Evolutionary conservation across 64 coral and sea anemone species (phyloP).

Genomic region (Hydrozoanthus tunicans): DNA sequence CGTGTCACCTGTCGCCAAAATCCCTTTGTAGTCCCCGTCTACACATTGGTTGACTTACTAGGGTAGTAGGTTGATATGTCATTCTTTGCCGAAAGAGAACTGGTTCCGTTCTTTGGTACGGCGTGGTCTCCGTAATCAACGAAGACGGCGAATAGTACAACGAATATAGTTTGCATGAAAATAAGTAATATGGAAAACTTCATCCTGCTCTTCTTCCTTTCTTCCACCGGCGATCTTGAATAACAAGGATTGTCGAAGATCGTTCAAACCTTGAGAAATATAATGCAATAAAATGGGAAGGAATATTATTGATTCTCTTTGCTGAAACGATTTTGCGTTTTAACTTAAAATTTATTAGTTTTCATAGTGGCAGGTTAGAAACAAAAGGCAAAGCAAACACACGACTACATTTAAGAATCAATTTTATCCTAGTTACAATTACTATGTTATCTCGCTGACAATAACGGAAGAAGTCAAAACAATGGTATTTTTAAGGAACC

Average conservation of each 20-base stretch:
- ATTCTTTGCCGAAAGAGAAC: conserved; percentile 3
- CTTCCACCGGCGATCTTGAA: background rate
- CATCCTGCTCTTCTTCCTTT: background rate
- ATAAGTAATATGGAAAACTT: conserved; percentile 16
- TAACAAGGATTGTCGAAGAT: background rate
- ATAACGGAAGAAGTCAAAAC: no score
- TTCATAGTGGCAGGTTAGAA: no score
- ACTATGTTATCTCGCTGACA: no score
- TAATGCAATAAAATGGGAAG: no score
- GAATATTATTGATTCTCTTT: no score
- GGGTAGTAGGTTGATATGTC: conserved; percentile 31
- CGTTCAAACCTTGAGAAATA: no score
- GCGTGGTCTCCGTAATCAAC: conserved; percentile 52
- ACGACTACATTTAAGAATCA: no score
- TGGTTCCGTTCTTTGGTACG: conserved; percentile 7
- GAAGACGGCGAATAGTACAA: conserved; percentile 29
- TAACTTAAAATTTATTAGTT: no score
- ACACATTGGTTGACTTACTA: conserved; percentile 9
- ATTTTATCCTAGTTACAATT: no score
- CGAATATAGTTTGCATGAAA: conserved; percentile 21
- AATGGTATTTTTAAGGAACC: no score
- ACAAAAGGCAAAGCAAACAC: no score
- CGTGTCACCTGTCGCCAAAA: background rate
- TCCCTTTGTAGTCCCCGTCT: background rate
- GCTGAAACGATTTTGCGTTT: no score